Percentiles rank a stretch among this genome's conserved stretches.
Evolutionary conservation across 2,113 vertebrate species (phyloP).

Genomic region (Sylvilagus bachmani): DNA sequence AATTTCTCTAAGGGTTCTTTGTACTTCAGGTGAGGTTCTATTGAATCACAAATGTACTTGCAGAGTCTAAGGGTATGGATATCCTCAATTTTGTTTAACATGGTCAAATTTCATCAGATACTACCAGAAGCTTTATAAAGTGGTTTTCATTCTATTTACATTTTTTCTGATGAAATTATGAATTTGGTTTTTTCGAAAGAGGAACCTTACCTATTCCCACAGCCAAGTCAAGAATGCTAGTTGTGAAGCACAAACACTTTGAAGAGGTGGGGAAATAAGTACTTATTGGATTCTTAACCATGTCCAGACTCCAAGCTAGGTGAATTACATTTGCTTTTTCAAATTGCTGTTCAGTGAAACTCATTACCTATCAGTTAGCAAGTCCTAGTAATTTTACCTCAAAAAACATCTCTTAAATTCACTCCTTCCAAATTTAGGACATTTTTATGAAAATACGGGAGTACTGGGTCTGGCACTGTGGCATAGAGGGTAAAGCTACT

Average conservation of each 20-base stretch:
- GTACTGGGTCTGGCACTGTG: too few species aligned
- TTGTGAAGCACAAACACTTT: not conserved
- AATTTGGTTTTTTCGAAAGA: not conserved
- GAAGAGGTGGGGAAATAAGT: not conserved
- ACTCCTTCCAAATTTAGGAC: not conserved
- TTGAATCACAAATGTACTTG: not conserved
- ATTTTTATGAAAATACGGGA: not conserved
- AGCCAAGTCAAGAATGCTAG: not conserved
- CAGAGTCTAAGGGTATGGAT: not conserved
- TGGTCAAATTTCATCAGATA: not conserved
- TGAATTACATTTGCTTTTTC: not conserved
- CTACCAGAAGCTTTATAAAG: slow-evolving; percentile 24
- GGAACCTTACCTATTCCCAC: not conserved
- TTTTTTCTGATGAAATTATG: not conserved
- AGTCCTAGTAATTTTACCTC: not conserved
- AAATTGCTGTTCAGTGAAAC: not conserved
- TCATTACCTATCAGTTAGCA: not conserved
- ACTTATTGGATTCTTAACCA: not conserved
- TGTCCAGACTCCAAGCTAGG: not conserved
- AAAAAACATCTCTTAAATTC: not conserved
- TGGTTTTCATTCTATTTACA: not conserved
- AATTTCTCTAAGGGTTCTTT: not conserved
- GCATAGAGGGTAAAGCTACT: too few species aligned
- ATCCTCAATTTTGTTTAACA: slow-evolving; percentile 11
- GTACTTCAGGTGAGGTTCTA: too few species aligned